Evolutionary conservation across 1,140 invertebrate genomes (phyloP).

Genomic region (Solen grandis): DNA sequence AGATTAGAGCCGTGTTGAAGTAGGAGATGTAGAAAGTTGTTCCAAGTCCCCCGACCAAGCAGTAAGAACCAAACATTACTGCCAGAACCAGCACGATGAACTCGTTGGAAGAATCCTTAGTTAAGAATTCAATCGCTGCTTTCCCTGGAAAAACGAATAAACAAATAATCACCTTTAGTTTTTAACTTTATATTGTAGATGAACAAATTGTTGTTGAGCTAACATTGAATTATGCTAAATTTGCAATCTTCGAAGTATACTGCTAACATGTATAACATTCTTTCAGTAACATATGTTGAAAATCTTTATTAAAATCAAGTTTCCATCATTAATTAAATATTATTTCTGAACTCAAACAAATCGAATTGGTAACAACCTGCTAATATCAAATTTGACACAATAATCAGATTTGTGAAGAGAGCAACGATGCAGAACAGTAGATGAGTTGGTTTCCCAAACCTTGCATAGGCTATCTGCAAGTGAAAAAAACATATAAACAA

Average conservation of each 20-base stretch:
- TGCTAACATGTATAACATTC: neutral
- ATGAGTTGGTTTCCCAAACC: constrained; percentile 75
- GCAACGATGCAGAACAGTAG: constrained; percentile 75
- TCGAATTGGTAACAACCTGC: no score
- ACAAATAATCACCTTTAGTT: neutral
- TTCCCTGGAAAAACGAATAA: constrained; percentile 34
- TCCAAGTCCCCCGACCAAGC: no score
- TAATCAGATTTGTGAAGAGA: constrained; percentile 75
- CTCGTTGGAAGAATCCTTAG: constrained; percentile 65
- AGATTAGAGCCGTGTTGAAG: constrained; percentile 75
- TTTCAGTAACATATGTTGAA: constrained; percentile 58
- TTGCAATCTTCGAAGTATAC: neutral
- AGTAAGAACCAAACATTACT: no score
- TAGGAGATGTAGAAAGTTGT: no score
- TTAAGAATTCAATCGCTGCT: constrained; percentile 57
- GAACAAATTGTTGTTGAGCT: neutral
- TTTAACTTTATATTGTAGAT: neutral
- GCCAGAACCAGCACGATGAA: constrained; percentile 67
- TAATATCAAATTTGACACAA: constrained; percentile 64
- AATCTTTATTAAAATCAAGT: constrained; percentile 73
- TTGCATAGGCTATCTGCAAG: constrained; percentile 74
- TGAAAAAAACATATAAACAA: no score
- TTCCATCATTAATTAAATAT: no score
- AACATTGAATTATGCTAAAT: neutral
- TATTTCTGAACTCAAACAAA: no score